phyloP scores from a whole-genome alignment of 2,797 vertebrate species.

The Scolopax bukidnonensis region DNA sequence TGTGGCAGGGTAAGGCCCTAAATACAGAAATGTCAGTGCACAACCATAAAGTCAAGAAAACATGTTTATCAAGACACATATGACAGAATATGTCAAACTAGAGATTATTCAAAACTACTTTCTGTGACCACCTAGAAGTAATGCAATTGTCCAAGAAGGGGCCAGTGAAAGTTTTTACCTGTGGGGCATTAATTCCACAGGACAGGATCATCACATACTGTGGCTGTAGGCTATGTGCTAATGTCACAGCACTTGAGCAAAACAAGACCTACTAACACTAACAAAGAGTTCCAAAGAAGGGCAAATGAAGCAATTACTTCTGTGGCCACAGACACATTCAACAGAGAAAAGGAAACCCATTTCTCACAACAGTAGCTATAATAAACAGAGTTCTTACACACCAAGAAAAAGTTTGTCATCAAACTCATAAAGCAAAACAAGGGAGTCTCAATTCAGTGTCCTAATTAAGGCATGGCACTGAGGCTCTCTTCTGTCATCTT shows the following conservation, averaged over 20 bases:
- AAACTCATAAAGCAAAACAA: background rate
- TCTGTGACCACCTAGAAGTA: background rate
- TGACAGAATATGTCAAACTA: background rate
- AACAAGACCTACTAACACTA: background rate
- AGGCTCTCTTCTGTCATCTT: background rate
- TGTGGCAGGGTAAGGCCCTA: background rate
- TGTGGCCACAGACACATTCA: rapidly evolving
- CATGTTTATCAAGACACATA: background rate
- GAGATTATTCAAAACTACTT: background rate
- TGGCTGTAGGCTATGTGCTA: background rate
- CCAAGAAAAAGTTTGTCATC: background rate
- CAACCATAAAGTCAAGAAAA: background rate
- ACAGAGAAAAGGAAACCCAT: background rate
- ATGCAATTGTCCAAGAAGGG: background rate
- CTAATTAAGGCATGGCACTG: background rate
- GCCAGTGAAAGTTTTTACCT: background rate
- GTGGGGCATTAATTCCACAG: background rate
- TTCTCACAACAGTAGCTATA: background rate
- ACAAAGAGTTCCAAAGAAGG: background rate
- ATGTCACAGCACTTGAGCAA: background rate
- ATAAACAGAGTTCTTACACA: background rate
- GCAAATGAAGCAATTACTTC: background rate
- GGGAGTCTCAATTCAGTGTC: background rate
- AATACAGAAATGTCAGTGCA: background rate
- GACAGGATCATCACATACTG: background rate